Base-by-base conservation (phyloP, 1,140 invertebrate genomes). In the Hypothenemus hampei region DNA sequence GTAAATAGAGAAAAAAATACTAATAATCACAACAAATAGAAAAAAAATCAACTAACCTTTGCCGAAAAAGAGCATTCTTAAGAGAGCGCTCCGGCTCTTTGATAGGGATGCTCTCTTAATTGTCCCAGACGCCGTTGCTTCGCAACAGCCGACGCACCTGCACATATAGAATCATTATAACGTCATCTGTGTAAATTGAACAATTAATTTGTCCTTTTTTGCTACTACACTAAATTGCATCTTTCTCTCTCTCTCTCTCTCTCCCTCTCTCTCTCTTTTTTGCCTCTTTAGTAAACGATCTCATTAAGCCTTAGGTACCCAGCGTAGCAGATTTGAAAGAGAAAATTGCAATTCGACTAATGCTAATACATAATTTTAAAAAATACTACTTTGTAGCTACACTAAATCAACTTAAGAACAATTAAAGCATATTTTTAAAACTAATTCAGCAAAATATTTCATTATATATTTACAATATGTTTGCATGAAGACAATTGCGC, bases 91-190 rank as follows among this genome's bases (percentile, higher is more conserved):
- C 85, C 87, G 72, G 88, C 86, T 80, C 89, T 89, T 83, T 91
- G 88, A 82, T 92, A 92, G 76, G 89, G 89, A 82, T 92, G 89
- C 77, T 92, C 89, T 80, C 86, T 81, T 74, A 88, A 83, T 77
- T 87, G 84, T 79, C 84, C 82, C 77, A 88, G 78, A 77, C 85
- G 82, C 71, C 82, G 81, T 74, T 84, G 81, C 75, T 83, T 84
- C 64, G 80, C 82, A 75, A 82, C 85, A 78, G 86, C 85, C 78
- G 82, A 81, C 77, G 80, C 76, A 75, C 78, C 78, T 73, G 69
- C 70, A 70, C 70, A 75, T 53, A 68, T 36, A 59, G 37, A 55
- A 48, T 22, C 15, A 20, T 56, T 48, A 56, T 47, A 21, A n/a
- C n/a, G n/a, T n/a, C n/a, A n/a, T n/a, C n/a, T n/a, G n/a, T n/a